Conservation (phyloP, 2,797 vertebrate genomes). For the Echiichthys vipera region DNA sequence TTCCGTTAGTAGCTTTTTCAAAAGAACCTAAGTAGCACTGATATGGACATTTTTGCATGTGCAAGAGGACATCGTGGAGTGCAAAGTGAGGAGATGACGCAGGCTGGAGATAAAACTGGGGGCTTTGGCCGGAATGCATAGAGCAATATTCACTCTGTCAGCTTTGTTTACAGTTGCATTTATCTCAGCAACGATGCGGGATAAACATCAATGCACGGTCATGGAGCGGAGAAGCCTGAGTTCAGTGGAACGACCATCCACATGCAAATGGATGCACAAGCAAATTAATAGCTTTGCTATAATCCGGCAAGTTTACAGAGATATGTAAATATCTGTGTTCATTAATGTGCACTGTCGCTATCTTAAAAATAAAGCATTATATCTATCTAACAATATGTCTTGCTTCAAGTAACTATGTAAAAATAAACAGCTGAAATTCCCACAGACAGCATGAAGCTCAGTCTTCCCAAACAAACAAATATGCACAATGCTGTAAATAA, state of each 20-base stretch:
- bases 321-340: too few species aligned
- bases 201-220: constrained; percentile 42
- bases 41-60: constrained; percentile 7
- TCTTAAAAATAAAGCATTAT: too few species aligned
- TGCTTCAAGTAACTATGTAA: constrained; percentile 32
- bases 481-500: constrained; percentile 48
- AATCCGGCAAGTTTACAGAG: too few species aligned
- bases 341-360: too few species aligned
- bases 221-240: neutral
- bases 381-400: constrained; percentile 33
- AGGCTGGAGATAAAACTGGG: constrained; percentile 43
- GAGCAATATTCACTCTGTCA: constrained; percentile 45
- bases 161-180: constrained; percentile 58
- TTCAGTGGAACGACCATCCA: constrained; percentile 20
- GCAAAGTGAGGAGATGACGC: constrained; percentile 30
- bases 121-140: constrained; percentile 47
- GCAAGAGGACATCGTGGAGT: neutral
- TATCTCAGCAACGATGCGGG: constrained; percentile 54
- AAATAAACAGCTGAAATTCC: constrained; percentile 57
- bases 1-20: neutral
- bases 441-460: constrained; percentile 31
- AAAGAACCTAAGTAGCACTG: neutral
- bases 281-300: too few species aligned
- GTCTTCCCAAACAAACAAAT: constrained; percentile 33
- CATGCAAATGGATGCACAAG: too few species aligned